Base-by-base conservation (phyloP, 2,797 vertebrate species). In the Ispidina lecontei region DNA sequence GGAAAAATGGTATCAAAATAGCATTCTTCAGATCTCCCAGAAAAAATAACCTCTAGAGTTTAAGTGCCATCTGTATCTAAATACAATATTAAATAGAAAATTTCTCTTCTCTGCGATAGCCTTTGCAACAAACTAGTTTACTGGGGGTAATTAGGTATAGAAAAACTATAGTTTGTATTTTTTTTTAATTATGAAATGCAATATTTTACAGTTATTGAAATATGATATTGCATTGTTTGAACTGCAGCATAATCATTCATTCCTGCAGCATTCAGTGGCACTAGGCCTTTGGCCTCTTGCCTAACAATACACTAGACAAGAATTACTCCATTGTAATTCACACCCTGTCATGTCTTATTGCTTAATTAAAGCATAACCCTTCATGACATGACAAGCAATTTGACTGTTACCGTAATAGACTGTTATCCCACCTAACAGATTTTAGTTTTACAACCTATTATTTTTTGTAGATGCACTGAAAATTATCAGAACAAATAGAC, bases 311-410 rank as follows among this genome's bases (percentile, higher is more conserved):
- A 96, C 90, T 92, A 96, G 94, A 92, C 87, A 96, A 97, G 97
- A 98, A 95, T 96, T 95, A 98, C 91, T 96, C 92, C 87, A 94
- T 92, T 94, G 96, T 96, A 97, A 97, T 96, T 98, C 96, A 97
- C 83, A 97, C 84, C 62, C 93, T 97, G 96, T 96, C 95, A 91
- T 91, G 91, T 87, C 92, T 97, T 97, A 96, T 95, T 97, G 96
- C 96, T 97, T 97, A 98, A 97, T 98, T 98, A 97, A 97, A 97
- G 86, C 94, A 94, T 95, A 94, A 88, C 93, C 91, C 94, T 96
- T 95, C 94, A 84, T 95, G 90, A 92, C 94, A 95, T 92, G 93
- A 97, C 97, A 97, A 97, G 96, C 91, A 95, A 96, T 97, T 95
- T 95, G 94, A 97, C 84, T 95, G 92, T 97, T 97, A 97, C 85